Evolutionary conservation across 2,797 vertebrate species (phyloP).

Genomic region (Gallirallus australis): DNA sequence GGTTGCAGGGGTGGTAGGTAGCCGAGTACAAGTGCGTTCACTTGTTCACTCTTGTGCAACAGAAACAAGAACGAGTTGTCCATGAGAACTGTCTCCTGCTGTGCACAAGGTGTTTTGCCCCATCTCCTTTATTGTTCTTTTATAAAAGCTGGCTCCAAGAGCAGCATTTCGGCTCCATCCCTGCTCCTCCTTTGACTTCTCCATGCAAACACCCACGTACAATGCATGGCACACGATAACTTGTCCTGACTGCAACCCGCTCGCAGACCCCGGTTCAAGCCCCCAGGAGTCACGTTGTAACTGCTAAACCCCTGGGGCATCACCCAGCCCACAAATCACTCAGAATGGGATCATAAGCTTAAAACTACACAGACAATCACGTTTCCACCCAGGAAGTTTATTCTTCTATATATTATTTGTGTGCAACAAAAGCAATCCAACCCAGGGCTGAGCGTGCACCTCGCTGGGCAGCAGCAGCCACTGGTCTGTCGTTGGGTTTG

Average conservation of each 20-base stretch:
- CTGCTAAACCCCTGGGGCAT: background rate
- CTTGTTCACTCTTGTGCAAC: background rate
- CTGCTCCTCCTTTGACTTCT: background rate
- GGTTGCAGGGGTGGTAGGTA: fast-evolving
- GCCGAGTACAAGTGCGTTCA: fast-evolving
- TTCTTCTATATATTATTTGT: background rate
- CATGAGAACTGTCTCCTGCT: background rate
- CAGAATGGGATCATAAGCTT: background rate
- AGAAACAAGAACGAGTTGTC: fast-evolving
- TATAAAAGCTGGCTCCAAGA: background rate
- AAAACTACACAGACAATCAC: background rate
- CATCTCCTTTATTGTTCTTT: background rate
- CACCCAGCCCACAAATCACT: background rate
- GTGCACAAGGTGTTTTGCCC: fast-evolving
- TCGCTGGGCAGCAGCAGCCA: background rate
- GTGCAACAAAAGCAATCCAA: background rate
- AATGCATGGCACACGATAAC: background rate
- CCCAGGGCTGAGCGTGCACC: background rate
- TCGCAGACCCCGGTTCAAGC: fast-evolving
- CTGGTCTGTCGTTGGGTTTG: fast-evolving
- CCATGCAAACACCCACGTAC: background rate
- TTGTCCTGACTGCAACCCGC: background rate
- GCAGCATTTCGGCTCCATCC: background rate
- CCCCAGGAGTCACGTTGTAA: fast-evolving
- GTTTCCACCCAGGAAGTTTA: background rate